Evolutionary conservation across 2,797 vertebrate species (phyloP).

Genomic region (Dicrostonyx torquatus): DNA sequence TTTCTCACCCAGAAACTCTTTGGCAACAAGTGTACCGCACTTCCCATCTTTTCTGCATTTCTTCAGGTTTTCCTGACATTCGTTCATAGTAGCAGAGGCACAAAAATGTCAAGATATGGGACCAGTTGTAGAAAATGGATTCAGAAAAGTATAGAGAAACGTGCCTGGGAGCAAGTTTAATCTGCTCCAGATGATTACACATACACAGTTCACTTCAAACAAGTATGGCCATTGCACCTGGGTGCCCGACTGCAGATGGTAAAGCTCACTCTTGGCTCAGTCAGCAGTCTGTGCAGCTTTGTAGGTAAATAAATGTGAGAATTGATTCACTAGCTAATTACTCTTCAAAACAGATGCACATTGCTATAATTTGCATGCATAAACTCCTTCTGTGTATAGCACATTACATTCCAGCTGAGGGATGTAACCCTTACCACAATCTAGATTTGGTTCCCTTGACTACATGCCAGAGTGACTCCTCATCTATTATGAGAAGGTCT

Average conservation of each 20-base stretch:
- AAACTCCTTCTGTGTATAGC: not conserved
- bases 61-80: not conserved
- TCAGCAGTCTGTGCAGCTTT: not conserved
- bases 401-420: not conserved
- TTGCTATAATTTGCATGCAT: not conserved
- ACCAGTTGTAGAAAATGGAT: constrained; percentile 11
- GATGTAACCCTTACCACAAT: not conserved
- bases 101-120: not conserved
- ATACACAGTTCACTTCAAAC: not conserved
- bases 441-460: not conserved
- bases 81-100: constrained; percentile 1
- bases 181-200: not conserved
- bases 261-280: not conserved
- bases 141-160: constrained; percentile 1
- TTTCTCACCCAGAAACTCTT: not conserved
- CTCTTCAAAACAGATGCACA: constrained; percentile 13
- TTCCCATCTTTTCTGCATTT: not conserved
- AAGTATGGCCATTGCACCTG: not conserved
- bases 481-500: not conserved
- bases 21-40: not conserved
- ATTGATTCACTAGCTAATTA: not conserved
- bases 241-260: not conserved
- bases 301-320: constrained; percentile 26
- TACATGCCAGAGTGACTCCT: not conserved
- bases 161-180: not conserved